Conservation (phyloP, 2,113 vertebrate genomes). For the Melospiza melodia region DNA sequence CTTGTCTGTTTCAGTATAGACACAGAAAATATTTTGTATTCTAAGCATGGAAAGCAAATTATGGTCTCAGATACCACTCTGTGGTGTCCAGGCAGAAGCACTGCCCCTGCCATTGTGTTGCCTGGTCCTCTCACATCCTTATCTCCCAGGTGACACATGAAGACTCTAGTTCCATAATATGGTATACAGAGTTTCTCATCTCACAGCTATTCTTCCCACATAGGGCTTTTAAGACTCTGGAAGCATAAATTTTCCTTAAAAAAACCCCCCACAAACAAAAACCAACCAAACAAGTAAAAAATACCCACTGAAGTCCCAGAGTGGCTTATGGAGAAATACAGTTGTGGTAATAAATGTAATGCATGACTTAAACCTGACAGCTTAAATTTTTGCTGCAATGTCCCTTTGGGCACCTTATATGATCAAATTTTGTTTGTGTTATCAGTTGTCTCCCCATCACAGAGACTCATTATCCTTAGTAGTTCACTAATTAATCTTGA, state of each 20-base stretch:
- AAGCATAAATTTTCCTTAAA: background rate
- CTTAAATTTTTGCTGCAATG: conserved; percentile 20
- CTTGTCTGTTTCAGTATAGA: background rate
- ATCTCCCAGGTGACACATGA: background rate
- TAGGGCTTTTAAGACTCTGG: background rate
- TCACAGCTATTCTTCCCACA: background rate
- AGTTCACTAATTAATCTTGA: conserved; percentile 67
- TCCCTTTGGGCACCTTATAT: background rate
- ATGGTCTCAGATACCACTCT: background rate
- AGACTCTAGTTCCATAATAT: background rate
- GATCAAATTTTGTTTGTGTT: conserved; percentile 9
- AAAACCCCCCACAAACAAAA: background rate
- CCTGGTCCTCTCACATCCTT: background rate
- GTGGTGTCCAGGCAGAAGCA: background rate
- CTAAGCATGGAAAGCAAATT: background rate
- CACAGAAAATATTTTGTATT: background rate
- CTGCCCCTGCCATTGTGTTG: background rate
- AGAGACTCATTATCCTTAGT: conserved; percentile 52
- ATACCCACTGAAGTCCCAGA: background rate
- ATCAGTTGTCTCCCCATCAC: conserved; percentile 51
- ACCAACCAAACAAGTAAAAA: background rate
- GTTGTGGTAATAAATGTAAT: conserved; percentile 13
- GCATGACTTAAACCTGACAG: conserved; percentile 14
- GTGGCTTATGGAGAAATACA: background rate
- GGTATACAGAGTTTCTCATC: background rate